Evolutionary conservation across 2,113 vertebrate species (phyloP).

Genomic region (Ellobius talpinus): DNA sequence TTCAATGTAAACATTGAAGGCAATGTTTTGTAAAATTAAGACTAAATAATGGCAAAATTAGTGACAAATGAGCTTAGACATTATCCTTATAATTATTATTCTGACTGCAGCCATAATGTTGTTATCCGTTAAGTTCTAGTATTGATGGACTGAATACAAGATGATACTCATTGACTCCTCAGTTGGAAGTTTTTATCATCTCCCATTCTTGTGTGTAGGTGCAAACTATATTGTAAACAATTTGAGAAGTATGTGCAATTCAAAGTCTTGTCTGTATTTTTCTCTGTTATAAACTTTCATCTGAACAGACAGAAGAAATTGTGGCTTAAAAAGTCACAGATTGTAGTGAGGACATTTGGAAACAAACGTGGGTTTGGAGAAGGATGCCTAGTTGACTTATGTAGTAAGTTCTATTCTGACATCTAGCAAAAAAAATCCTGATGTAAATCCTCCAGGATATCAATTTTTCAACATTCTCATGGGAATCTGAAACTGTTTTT

Average conservation of each 20-base stretch:
- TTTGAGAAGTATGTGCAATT: not conserved
- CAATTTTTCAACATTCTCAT: not conserved
- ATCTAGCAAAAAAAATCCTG: not conserved
- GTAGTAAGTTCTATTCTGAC: rapidly evolving
- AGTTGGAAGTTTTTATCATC: not conserved
- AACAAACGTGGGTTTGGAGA: not conserved
- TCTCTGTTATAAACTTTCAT: not conserved
- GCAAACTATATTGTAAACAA: not conserved
- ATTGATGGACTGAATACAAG: not conserved
- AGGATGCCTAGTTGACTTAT: not conserved
- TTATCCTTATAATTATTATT: not conserved
- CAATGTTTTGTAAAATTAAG: not conserved
- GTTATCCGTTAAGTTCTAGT: not conserved
- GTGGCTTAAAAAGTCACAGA: not conserved
- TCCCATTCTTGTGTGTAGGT: not conserved
- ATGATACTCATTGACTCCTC: too few species aligned
- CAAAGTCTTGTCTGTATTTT: not conserved
- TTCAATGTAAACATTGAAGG: not conserved
- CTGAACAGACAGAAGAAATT: too few species aligned
- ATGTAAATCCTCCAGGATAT: too few species aligned
- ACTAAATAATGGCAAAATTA: not conserved
- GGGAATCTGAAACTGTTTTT: not conserved
- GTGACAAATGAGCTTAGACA: not conserved
- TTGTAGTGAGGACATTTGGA: not conserved
- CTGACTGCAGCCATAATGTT: not conserved